Base-by-base conservation (phyloP, 2,888 invertebrate genomes). In the Athalia rosae region DNA sequence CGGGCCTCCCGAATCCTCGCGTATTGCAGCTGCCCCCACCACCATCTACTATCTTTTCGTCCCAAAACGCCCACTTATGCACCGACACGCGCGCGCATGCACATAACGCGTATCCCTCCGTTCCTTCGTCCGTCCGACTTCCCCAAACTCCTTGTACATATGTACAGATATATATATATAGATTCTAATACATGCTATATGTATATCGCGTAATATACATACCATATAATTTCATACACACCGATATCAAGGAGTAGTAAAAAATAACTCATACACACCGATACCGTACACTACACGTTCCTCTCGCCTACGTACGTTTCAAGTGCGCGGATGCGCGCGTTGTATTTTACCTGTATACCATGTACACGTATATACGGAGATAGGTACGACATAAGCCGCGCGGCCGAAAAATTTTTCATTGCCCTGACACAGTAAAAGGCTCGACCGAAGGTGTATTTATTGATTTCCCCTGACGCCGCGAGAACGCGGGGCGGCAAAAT, bases 41-140 rank as follows among this genome's bases (percentile, higher is more conserved):
- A 53, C 56, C 56, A 53, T 56, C 48, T 43, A 76, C 47, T 76
- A 62, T 76, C 48, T 80, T 79, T 80, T 53, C 71, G 73, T 76
- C 78, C 74, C 78, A 83, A 83, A 82, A 82, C 82, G 80, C 81
- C 83, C 82, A 82, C 84, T 79, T 76, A 78, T 64, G 64, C 64
- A 77, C 53, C 64, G 64, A 63, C 73, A 71, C 78, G 78, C 74
- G 59, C 78, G 78, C 78, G 78, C 78, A 48, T 43, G 58, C 66
- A 63, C 47, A 64, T 78, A 80, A 79, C 61, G 50, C 13, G 15
- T 59, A n/a, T 48, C 67, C n/a, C 47, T 56, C 47, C 13, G 8
- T 28, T 7, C 45, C 43, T 64, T 41, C 76, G 43, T 64, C 43
- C 76, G 41, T 69, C 28, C 61, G 59, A 61, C 61, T 59, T 74